Evolutionary conservation across 2,888 invertebrate genomes (phyloP).

Genomic region (Cryptocephalus primarius): DNA sequence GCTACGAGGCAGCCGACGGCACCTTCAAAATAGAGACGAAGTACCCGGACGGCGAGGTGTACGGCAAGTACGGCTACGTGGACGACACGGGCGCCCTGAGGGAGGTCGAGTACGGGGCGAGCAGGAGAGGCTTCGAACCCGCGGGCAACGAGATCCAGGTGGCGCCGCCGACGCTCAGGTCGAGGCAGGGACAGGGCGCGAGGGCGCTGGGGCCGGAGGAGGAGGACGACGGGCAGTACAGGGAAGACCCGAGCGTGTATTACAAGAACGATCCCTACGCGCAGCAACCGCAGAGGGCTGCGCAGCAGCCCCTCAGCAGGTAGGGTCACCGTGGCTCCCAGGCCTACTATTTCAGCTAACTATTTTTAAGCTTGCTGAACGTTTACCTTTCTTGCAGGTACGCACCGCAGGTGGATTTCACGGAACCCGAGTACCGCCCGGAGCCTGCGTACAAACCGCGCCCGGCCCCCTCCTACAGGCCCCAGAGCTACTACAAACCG

Average conservation of each 20-base stretch:
- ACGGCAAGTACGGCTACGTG: conserved; percentile 83
- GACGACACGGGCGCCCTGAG: conserved; percentile 65
- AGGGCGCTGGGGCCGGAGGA: conserved; percentile 47
- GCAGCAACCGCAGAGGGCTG: conserved; percentile 13
- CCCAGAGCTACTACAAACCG: conserved; percentile 15
- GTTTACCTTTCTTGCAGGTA: too few relatives aligned
- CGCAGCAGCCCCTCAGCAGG: conserved; percentile 10
- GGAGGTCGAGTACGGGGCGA: conserved; percentile 79
- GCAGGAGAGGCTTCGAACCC: conserved; percentile 71
- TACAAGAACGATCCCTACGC: conserved; percentile 48
- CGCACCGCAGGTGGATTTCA: too few relatives aligned
- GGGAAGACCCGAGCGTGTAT: conserved; percentile 73
- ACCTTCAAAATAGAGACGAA: conserved; percentile 83
- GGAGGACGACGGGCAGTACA: conserved; percentile 77
- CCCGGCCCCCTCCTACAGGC: conserved; percentile 27
- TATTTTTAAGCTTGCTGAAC: too few relatives aligned
- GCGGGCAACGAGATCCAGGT: conserved; percentile 67
- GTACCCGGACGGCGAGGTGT: conserved; percentile 71
- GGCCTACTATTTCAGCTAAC: background rate
- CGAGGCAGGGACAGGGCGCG: conserved; percentile 30
- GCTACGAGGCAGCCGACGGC: conserved; percentile 79
- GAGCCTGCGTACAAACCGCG: conserved; percentile 16
- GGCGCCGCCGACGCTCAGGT: conserved; percentile 62
- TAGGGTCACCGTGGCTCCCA: background rate
- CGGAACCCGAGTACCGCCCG: conserved; percentile 2